Evolutionary conservation across 2,888 invertebrate genomes (phyloP), one percentile per base, ranked within the genome.

Genomic region (Merodon equestris): DNA sequence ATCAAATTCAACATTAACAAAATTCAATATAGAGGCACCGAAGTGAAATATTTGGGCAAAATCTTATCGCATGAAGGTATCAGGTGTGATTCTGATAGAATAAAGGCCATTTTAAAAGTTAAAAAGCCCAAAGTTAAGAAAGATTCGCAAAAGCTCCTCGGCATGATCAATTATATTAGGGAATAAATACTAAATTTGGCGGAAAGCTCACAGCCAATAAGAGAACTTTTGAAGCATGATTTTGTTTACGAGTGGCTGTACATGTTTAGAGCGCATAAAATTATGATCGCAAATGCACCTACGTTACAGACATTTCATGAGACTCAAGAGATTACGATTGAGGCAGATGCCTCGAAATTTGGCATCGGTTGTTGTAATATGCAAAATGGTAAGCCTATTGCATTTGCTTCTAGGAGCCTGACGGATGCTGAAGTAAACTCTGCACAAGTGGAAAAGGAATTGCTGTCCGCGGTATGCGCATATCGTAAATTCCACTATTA

Each of bases 371-470:
- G 84, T 38, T 79, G 71, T 73, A 56, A 87, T 9, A 44, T 86
- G 38, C 87, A 88, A 74, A 76, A 84, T n/a, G 84, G 83, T 9
- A 81, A 83, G 42, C 85, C 85, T 10, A 81, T 87, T n/a, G 83
- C 84, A 34, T 87, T 84, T 83, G 85, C 85, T 12, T 87, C 86
- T 9, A 76, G 84, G n/a, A n/a, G n/a, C n/a, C n/a, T n/a, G 13
- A 84, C 71, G 18, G 38, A 70, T 14, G 77, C 83, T 27, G 84
- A 86, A 66, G 61, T 82, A 44, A 85, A 83, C 15, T 87, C 85
- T 70, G 83, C 86, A 2, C 87, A 88, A 83, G 87, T 88, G 10
- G 86, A 88, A 83, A 87, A 88, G 72, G 85, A 88, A 77, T 64
- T 86, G 10, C 76, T 88, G 63, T 86, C 86, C 47, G 83, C 86